Conservation (phyloP, 2,113 vertebrate genomes). For the Eurypyga helias region DNA sequence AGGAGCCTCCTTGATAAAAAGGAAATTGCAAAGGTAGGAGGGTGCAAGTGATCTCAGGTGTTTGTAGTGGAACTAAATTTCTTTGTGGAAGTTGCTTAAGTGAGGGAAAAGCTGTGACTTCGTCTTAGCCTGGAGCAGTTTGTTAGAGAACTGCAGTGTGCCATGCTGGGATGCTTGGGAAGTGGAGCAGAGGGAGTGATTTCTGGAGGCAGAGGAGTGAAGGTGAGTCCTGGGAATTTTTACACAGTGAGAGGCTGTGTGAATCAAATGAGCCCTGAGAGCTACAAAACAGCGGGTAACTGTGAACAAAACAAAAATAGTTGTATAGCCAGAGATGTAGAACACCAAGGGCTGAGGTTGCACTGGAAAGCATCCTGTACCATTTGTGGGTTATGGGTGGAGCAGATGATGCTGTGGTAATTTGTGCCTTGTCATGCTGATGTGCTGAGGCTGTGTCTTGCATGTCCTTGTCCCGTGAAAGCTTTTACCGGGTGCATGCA, state of each 20-base stretch:
- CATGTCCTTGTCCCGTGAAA: fast-evolving
- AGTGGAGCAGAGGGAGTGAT: fast-evolving
- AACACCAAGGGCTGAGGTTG: neutral
- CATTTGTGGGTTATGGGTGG: neutral
- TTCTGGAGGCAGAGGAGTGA: neutral
- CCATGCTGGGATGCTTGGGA: neutral
- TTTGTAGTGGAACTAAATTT: fast-evolving
- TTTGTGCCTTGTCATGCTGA: neutral
- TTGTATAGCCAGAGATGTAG: neutral
- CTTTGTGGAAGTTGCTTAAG: neutral
- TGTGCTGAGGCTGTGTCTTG: neutral
- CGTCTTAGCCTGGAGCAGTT: neutral
- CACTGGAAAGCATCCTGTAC: neutral
- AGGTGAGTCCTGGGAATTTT: neutral
- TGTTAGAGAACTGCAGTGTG: neutral
- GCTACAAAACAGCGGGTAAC: neutral
- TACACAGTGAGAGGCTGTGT: fast-evolving
- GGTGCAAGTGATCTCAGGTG: neutral
- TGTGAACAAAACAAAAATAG: neutral
- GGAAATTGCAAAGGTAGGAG: neutral
- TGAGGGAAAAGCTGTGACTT: neutral
- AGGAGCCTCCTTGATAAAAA: neutral
- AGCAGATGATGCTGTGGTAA: neutral
- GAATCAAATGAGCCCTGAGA: neutral
- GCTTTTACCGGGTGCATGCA: fast-evolving